Conservation (phyloP, 2,888 invertebrate species). For the Copidosoma aretas region DNA sequence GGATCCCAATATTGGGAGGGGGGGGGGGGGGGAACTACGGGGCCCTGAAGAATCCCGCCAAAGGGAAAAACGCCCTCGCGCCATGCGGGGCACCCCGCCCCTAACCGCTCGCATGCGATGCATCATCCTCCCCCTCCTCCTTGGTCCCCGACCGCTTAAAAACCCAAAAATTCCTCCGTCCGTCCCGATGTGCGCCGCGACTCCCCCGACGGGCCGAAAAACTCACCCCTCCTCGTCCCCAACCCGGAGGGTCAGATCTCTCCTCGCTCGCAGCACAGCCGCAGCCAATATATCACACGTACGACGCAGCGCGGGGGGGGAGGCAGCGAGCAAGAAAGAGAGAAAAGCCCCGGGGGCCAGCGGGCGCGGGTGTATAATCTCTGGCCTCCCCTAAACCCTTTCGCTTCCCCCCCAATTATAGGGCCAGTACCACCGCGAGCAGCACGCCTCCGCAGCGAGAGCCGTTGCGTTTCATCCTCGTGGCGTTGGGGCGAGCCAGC, state of each 20-base stretch:
- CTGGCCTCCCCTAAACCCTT: not conserved
- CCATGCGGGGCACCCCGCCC: no score
- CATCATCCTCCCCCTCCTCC: constrained; percentile 6
- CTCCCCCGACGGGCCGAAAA: not conserved
- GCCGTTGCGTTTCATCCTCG: not conserved
- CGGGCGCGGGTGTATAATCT: constrained; percentile 62
- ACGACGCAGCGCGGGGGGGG: not conserved
- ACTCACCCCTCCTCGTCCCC: constrained; percentile 36
- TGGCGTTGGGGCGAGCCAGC: no score
- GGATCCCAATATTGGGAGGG: no score
- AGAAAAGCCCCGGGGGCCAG: not conserved
- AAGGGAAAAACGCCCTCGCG: no score
- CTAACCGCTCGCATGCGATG: constrained; percentile 3
- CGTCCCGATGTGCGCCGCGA: no score
- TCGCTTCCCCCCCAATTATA: constrained; percentile 58
- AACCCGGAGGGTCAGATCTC: not conserved
- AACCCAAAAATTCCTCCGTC: not conserved
- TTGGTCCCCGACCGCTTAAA: not conserved
- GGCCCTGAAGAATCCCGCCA: no score
- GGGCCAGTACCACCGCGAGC: constrained; percentile 56
- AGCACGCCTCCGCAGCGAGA: not conserved
- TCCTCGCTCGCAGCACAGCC: constrained; percentile 28
- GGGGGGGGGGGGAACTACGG: no score
- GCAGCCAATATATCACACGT: constrained; percentile 59
- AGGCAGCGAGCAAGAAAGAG: not conserved